phyloP scores from a whole-genome alignment of 2,888 invertebrate species.

The Latheticus oryzae region DNA sequence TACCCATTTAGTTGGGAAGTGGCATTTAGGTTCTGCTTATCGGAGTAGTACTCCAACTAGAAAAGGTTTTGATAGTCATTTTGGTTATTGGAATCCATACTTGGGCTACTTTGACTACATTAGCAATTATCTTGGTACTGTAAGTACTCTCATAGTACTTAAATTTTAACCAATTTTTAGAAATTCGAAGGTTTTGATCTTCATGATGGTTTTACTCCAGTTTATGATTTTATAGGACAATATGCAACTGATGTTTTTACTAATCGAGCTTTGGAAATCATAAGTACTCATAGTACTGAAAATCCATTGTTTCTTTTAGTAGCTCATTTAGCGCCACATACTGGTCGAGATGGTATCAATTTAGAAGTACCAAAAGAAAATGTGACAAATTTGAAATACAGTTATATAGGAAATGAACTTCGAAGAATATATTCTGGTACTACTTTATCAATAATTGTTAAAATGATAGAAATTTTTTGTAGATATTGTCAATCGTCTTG shows the following conservation, averaged over 20 bases:
- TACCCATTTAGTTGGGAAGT: conserved; percentile 85
- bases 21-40: conserved; percentile 84
- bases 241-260: conserved; percentile 81
- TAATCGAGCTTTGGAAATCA: conserved; percentile 73
- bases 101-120: conserved; percentile 78
- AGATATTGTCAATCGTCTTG: conserved; percentile 78
- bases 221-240: conserved; percentile 67
- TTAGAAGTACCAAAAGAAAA: conserved; percentile 75
- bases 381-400: conserved; percentile 73
- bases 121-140: conserved; percentile 7
- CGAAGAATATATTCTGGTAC: conserved; percentile 79
- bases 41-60: conserved; percentile 75
- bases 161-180: no score
- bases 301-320: conserved; percentile 82
- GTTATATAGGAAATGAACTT: conserved; percentile 73
- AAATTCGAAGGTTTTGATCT: conserved; percentile 65
- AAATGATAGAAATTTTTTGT: no score
- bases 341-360: conserved; percentile 68
- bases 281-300: conserved; percentile 69
- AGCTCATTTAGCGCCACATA: conserved; percentile 76
- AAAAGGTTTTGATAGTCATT: conserved; percentile 84
- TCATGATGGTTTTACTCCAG: conserved; percentile 61
- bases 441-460: neutral
- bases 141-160: no score
- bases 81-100: conserved; percentile 86